Evolutionary conservation across 1,140 invertebrate genomes (phyloP), one percentile per base, ranked within the genome.

Genomic region (Octopus sinensis): DNA sequence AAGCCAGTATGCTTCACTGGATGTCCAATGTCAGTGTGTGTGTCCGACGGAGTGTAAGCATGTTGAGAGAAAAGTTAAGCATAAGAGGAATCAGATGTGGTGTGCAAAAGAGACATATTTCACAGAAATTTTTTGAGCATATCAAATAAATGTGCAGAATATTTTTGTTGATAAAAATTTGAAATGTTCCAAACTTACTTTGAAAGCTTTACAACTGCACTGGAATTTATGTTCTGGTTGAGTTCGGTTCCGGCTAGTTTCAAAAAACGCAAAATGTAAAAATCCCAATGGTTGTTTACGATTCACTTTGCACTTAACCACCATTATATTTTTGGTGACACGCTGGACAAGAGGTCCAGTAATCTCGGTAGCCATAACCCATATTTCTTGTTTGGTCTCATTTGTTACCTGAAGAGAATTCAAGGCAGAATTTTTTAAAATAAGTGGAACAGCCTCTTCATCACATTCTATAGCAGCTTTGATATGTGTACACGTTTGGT

Each of bases 321-420:
- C 95, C 93, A 96, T 94, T 56, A 94, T 93, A 84, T 93, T 93
- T 89, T 94, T 94, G 3, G 94, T 94, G 51, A 95, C 93, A 86
- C 94, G 92, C 88, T 96, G 95, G 10, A 96, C 94, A 13, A 95
- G 88, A 4, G 94, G 93, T 43, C 93, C 94, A 43, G 92, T 91
- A 12, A 92, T 93, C 88, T 94, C 93, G 12, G 92, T 92, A 3
- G 92, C 92, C 79, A 95, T 85, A 43, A 93, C 86, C 92, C 93
- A 94, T 23, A 95, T 93, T 83, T 93, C 93, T 88, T 94, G 92
- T 87, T 94, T 94, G 13, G 93, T 92, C 83, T 94, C 93, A 87
- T 93, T 92, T 82, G 92, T 92, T 81, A 95, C 92, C 73, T 88
- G 93, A 62, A 95, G 88, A 6, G 92, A 91, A 82, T 93, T 92